These are phyloP conservation scores for Cancer borealis DNA, from an alignment of 2,888 invertebrate species.

Conservation along the genomic window DNA sequence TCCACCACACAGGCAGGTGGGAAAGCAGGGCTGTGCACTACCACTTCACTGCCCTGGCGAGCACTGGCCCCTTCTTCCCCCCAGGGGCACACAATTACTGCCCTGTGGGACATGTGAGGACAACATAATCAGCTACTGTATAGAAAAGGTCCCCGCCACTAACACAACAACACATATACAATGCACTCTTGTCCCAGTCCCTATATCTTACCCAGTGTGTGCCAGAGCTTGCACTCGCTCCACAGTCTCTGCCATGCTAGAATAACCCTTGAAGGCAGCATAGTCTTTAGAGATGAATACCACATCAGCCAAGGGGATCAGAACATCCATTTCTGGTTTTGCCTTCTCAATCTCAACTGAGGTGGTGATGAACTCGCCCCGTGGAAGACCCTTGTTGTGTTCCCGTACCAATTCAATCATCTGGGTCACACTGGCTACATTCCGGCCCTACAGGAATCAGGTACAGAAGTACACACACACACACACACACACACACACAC, in stretches of 20 bases:
- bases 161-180: not conserved
- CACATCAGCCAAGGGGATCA: constrained; percentile 83
- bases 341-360: constrained; percentile 85
- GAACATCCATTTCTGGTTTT: constrained; percentile 81
- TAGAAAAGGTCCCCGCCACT: not conserved
- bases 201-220: not conserved
- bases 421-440: constrained; percentile 81
- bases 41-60: constrained; percentile 3
- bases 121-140: not conserved
- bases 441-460: constrained; percentile 81
- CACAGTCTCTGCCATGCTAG: constrained; percentile 78
- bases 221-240: constrained; percentile 37
- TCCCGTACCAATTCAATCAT: constrained; percentile 83
- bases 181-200: not conserved
- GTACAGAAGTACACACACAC: not conserved
- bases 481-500: not conserved
- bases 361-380: constrained; percentile 79
- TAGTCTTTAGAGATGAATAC: constrained; percentile 86
- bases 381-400: constrained; percentile 80
- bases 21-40: constrained; percentile 81
- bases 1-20: constrained; percentile 83
- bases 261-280: constrained; percentile 82
- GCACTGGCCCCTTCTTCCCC: constrained; percentile 47
- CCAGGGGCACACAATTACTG: constrained; percentile 51
- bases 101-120: not conserved